Evolutionary conservation across 2,113 vertebrate genomes (phyloP).

Genomic region (Aspiorhynchus laticeps): DNA sequence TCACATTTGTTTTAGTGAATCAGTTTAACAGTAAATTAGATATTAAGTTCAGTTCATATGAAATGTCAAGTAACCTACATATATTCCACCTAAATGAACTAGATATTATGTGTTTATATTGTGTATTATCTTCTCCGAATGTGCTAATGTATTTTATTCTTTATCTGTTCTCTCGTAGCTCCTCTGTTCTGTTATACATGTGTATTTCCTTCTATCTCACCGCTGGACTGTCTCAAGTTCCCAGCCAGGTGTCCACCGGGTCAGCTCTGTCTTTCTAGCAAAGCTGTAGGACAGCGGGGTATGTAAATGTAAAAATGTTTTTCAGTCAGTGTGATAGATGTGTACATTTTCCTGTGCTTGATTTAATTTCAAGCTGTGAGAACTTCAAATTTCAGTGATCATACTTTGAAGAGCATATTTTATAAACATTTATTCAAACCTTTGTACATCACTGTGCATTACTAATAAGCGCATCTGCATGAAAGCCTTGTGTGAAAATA

Average conservation of each 20-base stretch:
- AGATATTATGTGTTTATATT: too few relatives aligned
- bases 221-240: constrained; percentile 75
- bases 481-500: neutral
- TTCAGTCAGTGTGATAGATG: neutral
- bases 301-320: neutral
- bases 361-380: neutral
- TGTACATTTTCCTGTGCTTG: neutral
- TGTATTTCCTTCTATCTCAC: constrained; percentile 75
- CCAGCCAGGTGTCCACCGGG: constrained; percentile 67
- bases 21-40: neutral
- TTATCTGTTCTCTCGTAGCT: constrained; percentile 58
- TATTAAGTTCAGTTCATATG: neutral
- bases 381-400: neutral
- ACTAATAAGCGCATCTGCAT: neutral
- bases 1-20: neutral
- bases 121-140: neutral
- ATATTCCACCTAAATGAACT: neutral
- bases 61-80: too few relatives aligned
- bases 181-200: constrained; percentile 78
- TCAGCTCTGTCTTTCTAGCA: constrained; percentile 74
- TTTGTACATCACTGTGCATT: neutral
- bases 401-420: neutral
- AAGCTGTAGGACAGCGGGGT: constrained; percentile 69
- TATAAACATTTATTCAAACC: neutral
- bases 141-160: neutral